Evolutionary conservation across 2,888 invertebrate species (phyloP), one percentile per base, ranked within the genome.

Genomic region (Drosophila mayaguana): DNA sequence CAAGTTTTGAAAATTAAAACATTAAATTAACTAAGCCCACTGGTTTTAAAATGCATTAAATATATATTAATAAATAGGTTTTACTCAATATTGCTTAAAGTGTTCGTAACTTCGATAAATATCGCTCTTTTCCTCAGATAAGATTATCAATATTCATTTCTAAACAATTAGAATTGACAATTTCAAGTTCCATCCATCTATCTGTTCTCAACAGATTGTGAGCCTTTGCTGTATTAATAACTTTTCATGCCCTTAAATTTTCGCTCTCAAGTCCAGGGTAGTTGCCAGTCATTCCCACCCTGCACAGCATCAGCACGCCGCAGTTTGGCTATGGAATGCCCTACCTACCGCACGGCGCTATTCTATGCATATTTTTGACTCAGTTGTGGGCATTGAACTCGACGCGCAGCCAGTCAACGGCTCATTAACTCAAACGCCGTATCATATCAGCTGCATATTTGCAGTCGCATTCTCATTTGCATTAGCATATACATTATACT

Each of bases 341-440:
- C 57, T 25, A 46, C 38, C 61, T 16, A 42, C 69, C 40, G 51
- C 38, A 43, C 36, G 34, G 28, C 42, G 36, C 20, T 48, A 34
- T 43, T 50, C 56, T 61, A 20, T 54, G 59, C 36, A 32, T 42
- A 56, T 51, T 73, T 73, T 25, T 57, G 73, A 72, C 63, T 77
- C 73, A 72, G 72, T 28, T 55, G 45, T 67, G 81, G 74, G 36
- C 79, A 72, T 61, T 82, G 82, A 82, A 81, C 82, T 54, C 57
- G 14, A 32, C 9, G 38, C 57, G 59, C 61, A 48, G 51, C 62
- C 67, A 63, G 62, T 46, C 64, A 64, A 70, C 53, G 76, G 54
- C 72, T 72, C 78, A 80, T 83, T 83, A 73, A 73, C 70, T 80
- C 45, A 46, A 46, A 32, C 43, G 43, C 56, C 32, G 46, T 40